Evolutionary conservation across 2,113 vertebrate genomes (phyloP).

Genomic region (Bos taurus): DNA sequence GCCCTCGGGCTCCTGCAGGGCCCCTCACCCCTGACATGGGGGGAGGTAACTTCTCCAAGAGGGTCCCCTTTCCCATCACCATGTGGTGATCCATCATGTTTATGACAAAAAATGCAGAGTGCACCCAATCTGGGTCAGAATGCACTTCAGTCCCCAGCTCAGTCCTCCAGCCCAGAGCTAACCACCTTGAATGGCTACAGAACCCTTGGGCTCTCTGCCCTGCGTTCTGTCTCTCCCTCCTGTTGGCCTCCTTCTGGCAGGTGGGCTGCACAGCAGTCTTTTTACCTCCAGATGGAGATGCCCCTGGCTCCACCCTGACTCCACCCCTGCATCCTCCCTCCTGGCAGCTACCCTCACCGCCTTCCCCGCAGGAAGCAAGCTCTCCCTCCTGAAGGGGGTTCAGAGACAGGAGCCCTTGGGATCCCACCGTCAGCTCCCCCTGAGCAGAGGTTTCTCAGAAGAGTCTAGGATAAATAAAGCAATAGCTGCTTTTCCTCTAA

Average conservation of each 20-base stretch:
- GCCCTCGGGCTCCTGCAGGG: neutral
- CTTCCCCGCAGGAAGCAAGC: neutral
- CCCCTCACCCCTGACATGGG: neutral
- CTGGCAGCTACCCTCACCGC: neutral
- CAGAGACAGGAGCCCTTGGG: neutral
- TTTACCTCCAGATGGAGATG: neutral
- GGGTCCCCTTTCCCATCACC: accelerated
- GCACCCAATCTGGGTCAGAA: neutral
- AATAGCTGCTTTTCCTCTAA: neutral
- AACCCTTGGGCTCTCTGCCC: neutral
- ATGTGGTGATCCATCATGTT: neutral
- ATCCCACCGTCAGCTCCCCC: too few relatives aligned
- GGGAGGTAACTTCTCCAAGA: neutral
- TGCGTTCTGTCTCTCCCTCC: neutral
- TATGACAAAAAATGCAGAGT: neutral
- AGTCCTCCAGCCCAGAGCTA: neutral
- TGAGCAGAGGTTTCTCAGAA: neutral
- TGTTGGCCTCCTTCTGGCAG: neutral
- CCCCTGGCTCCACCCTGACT: neutral
- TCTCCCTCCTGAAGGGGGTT: neutral
- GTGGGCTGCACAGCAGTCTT: too few relatives aligned
- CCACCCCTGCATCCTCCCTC: too few relatives aligned
- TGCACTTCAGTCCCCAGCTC: neutral
- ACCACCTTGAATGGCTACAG: too few relatives aligned
- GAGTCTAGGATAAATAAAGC: neutral